Conservation (phyloP, 2,888 invertebrate genomes). For the Rutpela maculata region DNA sequence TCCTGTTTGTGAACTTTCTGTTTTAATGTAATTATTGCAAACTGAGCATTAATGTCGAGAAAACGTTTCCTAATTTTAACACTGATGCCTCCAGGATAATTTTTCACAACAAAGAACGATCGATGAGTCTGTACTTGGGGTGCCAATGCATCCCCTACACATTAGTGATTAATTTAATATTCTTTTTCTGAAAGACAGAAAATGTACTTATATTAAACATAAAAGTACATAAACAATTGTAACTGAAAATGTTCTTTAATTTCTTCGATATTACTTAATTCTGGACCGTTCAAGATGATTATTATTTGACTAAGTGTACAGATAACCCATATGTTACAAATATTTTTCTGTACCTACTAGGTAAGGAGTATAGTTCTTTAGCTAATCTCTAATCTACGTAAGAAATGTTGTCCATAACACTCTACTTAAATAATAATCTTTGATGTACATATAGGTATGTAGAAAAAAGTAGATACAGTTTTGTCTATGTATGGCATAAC, state of each 20-base stretch:
- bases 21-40: neutral
- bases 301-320: neutral
- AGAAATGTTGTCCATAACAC: neutral
- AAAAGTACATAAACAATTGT: no score
- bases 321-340: neutral
- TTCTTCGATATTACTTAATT: neutral
- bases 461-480: neutral
- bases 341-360: neutral
- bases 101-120: no score
- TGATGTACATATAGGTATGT: neutral
- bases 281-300: neutral
- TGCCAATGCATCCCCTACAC: no score
- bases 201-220: no score
- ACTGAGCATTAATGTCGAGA: no score
- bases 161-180: no score
- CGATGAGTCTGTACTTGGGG: no score
- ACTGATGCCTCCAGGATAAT: no score
- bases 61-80: no score
- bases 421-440: neutral
- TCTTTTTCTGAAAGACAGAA: no score
- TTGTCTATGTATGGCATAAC: neutral
- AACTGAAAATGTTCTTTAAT: neutral
- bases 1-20: neutral
- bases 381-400: neutral
- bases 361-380: neutral